Evolutionary conservation across 2,888 invertebrate species (phyloP).

Genomic region (Cheilosia vulpina): DNA sequence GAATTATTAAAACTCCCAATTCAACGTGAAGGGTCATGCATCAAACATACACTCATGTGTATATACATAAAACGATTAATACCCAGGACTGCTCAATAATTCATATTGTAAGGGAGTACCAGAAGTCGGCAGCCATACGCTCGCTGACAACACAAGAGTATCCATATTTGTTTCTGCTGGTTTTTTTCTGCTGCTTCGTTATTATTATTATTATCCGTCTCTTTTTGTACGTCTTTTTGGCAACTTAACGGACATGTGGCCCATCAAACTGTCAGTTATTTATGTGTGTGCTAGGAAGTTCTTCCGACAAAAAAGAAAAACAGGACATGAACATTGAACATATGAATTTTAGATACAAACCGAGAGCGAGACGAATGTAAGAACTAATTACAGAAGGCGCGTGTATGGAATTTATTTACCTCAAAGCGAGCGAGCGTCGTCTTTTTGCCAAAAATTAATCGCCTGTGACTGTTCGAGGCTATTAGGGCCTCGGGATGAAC

Average conservation of each 20-base stretch:
- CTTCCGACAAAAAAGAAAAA: slow-evolving; percentile 18
- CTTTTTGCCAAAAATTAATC: neutral
- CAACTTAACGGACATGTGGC: slow-evolving; percentile 39
- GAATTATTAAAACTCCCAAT: slow-evolving; percentile 66
- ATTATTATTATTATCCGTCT: slow-evolving; percentile 31
- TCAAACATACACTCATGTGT: slow-evolving; percentile 42
- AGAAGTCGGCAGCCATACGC: slow-evolving; percentile 53
- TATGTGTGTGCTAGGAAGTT: slow-evolving; percentile 32
- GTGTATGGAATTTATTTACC: slow-evolving; percentile 22
- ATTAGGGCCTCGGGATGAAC: neutral
- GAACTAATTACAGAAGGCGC: slow-evolving; percentile 56
- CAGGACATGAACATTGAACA: slow-evolving; percentile 59
- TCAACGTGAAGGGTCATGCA: slow-evolving; percentile 48
- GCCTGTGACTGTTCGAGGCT: neutral
- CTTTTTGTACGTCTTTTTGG: slow-evolving; percentile 29
- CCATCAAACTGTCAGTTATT: slow-evolving; percentile 59
- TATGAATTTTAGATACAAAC: slow-evolving; percentile 56
- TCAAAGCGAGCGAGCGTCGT: neutral
- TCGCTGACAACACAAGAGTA: slow-evolving; percentile 57
- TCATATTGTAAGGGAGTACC: slow-evolving; percentile 54
- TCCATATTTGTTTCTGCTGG: slow-evolving; percentile 13
- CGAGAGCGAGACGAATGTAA: neutral
- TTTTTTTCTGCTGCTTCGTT: neutral
- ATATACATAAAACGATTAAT: slow-evolving; percentile 65
- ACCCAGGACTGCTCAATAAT: slow-evolving; percentile 66